A percentile compares a stretch with the other conserved stretches of the same genome.
Conservation (phyloP, 2,113 vertebrate genomes). For the Carlito syrichta region DNA sequence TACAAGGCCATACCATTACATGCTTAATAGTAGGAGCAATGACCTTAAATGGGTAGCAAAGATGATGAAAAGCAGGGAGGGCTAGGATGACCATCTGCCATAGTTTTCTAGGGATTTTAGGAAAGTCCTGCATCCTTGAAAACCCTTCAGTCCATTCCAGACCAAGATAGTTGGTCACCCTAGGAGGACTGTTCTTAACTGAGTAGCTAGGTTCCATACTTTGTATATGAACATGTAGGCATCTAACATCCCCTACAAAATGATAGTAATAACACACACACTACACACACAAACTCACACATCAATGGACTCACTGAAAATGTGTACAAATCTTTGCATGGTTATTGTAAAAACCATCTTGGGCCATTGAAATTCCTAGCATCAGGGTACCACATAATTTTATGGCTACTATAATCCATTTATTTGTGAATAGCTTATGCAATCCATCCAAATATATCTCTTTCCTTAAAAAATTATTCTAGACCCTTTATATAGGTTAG, state of each 20-base stretch:
- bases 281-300: fast-evolving
- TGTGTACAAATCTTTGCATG: neutral
- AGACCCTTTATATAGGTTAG: neutral
- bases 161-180: neutral
- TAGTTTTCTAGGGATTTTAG: neutral
- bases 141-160: neutral
- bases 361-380: neutral
- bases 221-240: neutral
- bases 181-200: neutral
- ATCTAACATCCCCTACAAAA: neutral
- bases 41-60: neutral
- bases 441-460: neutral
- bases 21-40: no score
- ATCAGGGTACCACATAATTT: neutral
- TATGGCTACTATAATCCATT: neutral
- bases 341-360: neutral
- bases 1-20: no score
- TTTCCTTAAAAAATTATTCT: neutral
- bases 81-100: neutral
- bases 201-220: neutral
- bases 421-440: neutral
- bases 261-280: neutral
- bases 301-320: neutral
- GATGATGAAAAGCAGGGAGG: neutral
- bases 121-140: neutral